A percentile compares a stretch with the other conserved stretches of the same genome.
Conservation (phyloP, 2,888 invertebrate genomes). For the Ophion obscuratus region DNA sequence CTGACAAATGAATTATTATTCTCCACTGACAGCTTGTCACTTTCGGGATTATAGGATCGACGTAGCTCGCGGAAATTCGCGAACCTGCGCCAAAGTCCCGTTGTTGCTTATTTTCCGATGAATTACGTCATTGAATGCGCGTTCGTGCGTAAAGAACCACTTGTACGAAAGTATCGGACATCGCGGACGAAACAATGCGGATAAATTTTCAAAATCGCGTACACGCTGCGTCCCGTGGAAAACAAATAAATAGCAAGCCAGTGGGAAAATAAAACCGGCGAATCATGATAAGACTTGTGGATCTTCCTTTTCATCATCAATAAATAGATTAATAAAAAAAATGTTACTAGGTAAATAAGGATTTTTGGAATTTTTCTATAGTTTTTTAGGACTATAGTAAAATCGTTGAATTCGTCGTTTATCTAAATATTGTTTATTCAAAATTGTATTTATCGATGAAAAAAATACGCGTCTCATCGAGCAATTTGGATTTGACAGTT, state of each 20-base stretch:
- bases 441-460: neutral
- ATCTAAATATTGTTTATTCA: neutral
- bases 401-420: neutral
- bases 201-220: neutral
- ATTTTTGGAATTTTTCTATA: neutral
- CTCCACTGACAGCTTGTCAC: slow-evolving; percentile 16
- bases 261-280: neutral
- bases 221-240: neutral
- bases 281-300: neutral
- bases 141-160: neutral
- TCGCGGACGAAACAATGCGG: neutral
- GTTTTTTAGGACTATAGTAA: neutral
- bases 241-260: neutral
- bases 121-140: neutral
- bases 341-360: too few relatives aligned
- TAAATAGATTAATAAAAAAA: neutral
- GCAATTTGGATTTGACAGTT: too few relatives aligned
- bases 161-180: neutral
- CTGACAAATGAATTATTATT: neutral
- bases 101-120: neutral
- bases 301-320: neutral
- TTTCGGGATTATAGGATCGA: neutral
- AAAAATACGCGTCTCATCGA: too few relatives aligned
- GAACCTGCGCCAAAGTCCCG: neutral
- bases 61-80: neutral